phyloP scores from a whole-genome alignment of 64 coral and sea anemone genomes.

The Montipora foliosa region DNA sequence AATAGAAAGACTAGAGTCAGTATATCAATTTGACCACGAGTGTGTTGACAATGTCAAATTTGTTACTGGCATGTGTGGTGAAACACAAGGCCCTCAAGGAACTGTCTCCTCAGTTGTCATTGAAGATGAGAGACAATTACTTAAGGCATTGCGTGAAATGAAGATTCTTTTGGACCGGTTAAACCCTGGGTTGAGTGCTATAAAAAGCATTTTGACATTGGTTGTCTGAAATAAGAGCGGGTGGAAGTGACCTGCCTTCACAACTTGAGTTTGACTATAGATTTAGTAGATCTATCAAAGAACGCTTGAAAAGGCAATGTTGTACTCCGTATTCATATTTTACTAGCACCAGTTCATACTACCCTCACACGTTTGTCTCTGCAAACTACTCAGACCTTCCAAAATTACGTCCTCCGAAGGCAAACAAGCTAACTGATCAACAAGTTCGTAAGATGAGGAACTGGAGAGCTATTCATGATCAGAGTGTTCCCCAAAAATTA shows the following conservation, averaged over 20 bases:
- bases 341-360: slow-evolving; percentile 11
- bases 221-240: slow-evolving; percentile 30
- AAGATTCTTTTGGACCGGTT: slow-evolving; percentile 45
- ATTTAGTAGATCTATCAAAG: not conserved
- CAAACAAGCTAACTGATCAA: too few species aligned
- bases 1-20: slow-evolving; percentile 54
- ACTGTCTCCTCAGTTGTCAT: slow-evolving; percentile 57
- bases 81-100: slow-evolving; percentile 47
- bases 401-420: too few species aligned
- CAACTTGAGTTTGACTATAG: slow-evolving; percentile 59
- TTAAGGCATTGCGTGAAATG: slow-evolving; percentile 22
- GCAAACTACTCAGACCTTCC: not conserved
- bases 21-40: slow-evolving; percentile 50
- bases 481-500: too few species aligned
- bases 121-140: not conserved
- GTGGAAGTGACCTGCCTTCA: slow-evolving; percentile 43
- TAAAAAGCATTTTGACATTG: slow-evolving; percentile 42
- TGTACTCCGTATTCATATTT: not conserved
- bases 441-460: too few species aligned
- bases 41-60: slow-evolving; percentile 43
- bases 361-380: not conserved
- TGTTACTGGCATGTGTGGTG: slow-evolving; percentile 31
- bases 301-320: not conserved
- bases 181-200: slow-evolving; percentile 24
- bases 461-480: too few species aligned